A percentile compares a stretch with the other conserved stretches of the same genome.
These are phyloP conservation scores for Pseudorasbora parva DNA, from an alignment of 2,113 vertebrate species.

Conservation along the genomic window DNA sequence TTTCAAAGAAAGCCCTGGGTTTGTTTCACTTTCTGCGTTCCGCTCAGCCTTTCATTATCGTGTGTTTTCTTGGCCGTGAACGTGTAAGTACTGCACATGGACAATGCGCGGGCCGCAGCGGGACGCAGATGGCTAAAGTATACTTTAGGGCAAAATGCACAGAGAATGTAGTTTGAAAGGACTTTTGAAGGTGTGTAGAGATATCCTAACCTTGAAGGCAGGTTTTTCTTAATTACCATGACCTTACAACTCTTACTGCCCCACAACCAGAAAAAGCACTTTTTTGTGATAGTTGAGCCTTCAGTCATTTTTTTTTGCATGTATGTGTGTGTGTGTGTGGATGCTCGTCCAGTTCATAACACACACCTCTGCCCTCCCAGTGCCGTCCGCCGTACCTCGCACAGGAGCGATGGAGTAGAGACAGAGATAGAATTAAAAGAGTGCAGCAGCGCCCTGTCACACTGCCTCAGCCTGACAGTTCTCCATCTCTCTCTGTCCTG, in stretches of 20 bases:
- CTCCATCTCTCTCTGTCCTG: conserved; percentile 45
- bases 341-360: conserved; percentile 7
- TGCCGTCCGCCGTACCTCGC: background rate
- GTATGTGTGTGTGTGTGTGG: conserved; percentile 6
- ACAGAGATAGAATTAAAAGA: conserved; percentile 50
- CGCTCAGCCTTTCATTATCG: too few species aligned
- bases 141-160: conserved; percentile 59
- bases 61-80: too few species aligned
- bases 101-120: too few species aligned
- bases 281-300: conserved; percentile 23
- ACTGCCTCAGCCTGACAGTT: conserved; percentile 44
- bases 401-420: conserved; percentile 9
- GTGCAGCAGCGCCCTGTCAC: conserved; percentile 42
- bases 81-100: too few species aligned
- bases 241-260: conserved; percentile 70
- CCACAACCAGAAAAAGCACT: conserved; percentile 58
- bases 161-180: conserved; percentile 63
- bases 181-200: conserved; percentile 65
- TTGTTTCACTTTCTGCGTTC: too few species aligned
- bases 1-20: too few species aligned
- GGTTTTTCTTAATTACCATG: conserved; percentile 74
- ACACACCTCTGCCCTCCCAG: conserved; percentile 40
- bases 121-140: background rate
- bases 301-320: conserved; percentile 32
- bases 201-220: conserved; percentile 74